phyloP scores from a whole-genome alignment of 2,113 vertebrate species.

The Noturus placidus region DNA sequence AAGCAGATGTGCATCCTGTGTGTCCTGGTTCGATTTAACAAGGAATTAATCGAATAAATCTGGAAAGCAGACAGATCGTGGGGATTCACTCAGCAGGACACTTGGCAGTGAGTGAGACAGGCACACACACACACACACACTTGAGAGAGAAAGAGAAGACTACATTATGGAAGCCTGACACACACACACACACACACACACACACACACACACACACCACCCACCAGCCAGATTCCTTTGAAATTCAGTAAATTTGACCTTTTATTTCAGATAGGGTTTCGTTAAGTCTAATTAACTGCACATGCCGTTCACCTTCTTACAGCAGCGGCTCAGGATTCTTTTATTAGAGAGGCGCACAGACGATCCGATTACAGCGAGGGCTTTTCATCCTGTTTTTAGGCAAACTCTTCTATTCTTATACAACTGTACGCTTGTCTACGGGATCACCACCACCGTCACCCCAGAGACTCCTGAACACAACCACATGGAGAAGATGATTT shows the following conservation, averaged over 20 bases:
- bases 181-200: background rate
- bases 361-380: slow-evolving; percentile 22
- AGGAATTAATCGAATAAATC: slow-evolving; percentile 1
- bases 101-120: background rate
- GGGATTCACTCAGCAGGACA: slow-evolving; percentile 30
- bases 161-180: slow-evolving; percentile 9
- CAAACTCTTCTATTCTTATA: slow-evolving; percentile 18
- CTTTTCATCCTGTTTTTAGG: slow-evolving; percentile 23
- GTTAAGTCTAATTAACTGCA: slow-evolving; percentile 53
- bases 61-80: slow-evolving; percentile 18
- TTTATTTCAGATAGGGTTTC: slow-evolving; percentile 52
- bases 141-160: slow-evolving; percentile 4
- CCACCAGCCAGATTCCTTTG: slow-evolving; percentile 38
- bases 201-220: background rate
- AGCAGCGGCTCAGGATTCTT: slow-evolving; percentile 17
- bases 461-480: background rate
- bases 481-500: background rate
- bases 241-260: slow-evolving; percentile 53
- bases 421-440: background rate
- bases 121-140: slow-evolving; percentile 6
- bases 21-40: background rate
- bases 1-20: slow-evolving; percentile 10
- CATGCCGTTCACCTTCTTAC: slow-evolving; percentile 43
- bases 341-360: background rate
- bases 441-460: background rate